Conservation (phyloP, 2,113 vertebrate species). For the Craseonycteris thonglongyai region DNA sequence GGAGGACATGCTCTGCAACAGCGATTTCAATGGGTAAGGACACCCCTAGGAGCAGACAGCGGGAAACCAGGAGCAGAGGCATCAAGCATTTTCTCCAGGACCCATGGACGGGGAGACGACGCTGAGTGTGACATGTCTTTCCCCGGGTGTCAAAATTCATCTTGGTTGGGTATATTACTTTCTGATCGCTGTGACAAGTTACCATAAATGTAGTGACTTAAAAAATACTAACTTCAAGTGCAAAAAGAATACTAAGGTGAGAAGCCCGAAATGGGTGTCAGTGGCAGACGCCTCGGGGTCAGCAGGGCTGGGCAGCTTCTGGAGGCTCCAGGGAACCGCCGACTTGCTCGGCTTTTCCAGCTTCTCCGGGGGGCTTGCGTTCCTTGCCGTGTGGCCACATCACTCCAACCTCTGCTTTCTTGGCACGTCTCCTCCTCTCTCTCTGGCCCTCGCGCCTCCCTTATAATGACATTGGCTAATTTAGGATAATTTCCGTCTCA, state of each 20-base stretch:
- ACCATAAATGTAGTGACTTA: background rate
- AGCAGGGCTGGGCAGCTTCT: background rate
- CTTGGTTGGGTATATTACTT: background rate
- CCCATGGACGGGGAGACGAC: accelerated
- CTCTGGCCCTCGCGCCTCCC: background rate
- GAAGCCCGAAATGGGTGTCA: background rate
- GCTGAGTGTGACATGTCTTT: background rate
- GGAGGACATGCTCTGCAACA: background rate
- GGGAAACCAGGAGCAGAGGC: background rate
- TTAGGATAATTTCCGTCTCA: background rate
- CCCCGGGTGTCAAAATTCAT: background rate
- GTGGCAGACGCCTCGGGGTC: background rate
- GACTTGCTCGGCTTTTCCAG: background rate
- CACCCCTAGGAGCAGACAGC: background rate
- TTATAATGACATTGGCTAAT: background rate
- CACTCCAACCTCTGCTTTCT: background rate
- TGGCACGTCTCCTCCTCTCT: background rate
- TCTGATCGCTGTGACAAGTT: background rate
- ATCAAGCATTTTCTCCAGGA: background rate
- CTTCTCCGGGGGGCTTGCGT: background rate
- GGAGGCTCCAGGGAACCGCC: background rate
- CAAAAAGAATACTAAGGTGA: too few species aligned
- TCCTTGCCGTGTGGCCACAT: background rate
- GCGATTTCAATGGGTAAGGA: background rate
- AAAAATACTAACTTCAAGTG: background rate